Conservation (phyloP, 2,888 invertebrate species). For the Penaeus monodon region DNA sequence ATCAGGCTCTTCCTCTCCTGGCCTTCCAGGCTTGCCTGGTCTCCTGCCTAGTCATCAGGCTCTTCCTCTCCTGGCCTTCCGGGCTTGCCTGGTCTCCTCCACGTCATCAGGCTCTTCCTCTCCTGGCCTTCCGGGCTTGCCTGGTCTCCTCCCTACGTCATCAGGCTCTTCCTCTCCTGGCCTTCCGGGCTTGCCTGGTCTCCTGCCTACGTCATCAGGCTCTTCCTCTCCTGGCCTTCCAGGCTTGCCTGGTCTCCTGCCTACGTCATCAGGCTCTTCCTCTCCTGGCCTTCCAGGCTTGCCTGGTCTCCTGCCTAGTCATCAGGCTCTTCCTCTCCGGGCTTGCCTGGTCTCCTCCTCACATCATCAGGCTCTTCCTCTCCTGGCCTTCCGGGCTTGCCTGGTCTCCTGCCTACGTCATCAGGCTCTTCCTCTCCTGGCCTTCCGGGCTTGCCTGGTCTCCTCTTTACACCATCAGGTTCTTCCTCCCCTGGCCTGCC, state of each 20-base stretch:
- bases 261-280: background rate
- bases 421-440: constrained; percentile 19
- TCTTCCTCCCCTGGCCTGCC: background rate
- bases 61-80: constrained; percentile 18
- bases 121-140: background rate
- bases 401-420: background rate
- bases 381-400: constrained; percentile 1
- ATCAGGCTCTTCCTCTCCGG: constrained; percentile 26
- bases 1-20: background rate
- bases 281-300: constrained; percentile 35
- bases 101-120: background rate
- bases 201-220: background rate
- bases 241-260: constrained; percentile 1
- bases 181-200: constrained; percentile 14
- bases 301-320: constrained; percentile 26
- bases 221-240: constrained; percentile 13
- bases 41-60: background rate
- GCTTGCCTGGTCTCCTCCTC: constrained; percentile 8
- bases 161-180: constrained; percentile 14
- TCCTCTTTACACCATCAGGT: background rate
- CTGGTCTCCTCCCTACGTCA: background rate
- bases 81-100: background rate
- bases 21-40: background rate
- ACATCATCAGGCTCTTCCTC: background rate
- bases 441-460: constrained; percentile 2